Conservation (phyloP, 1,140 invertebrate genomes). For the Drosophila bocqueti region DNA sequence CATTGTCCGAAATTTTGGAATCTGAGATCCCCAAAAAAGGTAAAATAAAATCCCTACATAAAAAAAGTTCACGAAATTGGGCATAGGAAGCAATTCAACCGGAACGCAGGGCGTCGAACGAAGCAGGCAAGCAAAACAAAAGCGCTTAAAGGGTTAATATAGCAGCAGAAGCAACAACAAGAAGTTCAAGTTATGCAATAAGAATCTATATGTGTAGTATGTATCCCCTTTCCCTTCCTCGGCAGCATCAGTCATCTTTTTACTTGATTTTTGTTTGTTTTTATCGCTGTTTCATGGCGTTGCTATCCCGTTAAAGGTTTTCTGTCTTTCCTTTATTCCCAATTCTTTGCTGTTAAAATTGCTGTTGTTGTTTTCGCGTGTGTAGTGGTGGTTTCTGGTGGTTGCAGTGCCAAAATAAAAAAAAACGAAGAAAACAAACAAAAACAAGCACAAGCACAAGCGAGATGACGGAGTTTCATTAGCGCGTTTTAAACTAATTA, state of each 20-base stretch:
- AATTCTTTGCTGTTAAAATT: conserved; percentile 2
- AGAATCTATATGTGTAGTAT: neutral
- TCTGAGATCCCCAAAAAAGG: conserved; percentile 8
- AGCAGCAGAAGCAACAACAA: neutral
- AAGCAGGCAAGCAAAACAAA: conserved; percentile 29
- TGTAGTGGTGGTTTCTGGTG: conserved; percentile 19
- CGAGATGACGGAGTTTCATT: conserved; percentile 29
- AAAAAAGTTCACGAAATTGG: conserved; percentile 20
- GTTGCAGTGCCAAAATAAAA: conserved; percentile 7
- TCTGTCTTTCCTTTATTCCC: neutral
- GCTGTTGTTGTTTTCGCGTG: conserved; percentile 9
- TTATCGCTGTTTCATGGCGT: conserved; percentile 8
- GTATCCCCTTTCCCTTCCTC: neutral
- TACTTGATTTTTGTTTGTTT: conserved; percentile 4
- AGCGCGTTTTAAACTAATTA: conserved; percentile 49
- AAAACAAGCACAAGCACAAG: neutral
- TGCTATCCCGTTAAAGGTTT: conserved; percentile 14
- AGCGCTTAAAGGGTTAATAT: conserved; percentile 1
- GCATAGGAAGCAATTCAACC: conserved; percentile 15
- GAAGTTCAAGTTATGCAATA: conserved; percentile 28
- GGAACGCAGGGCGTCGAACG: conserved; percentile 16
- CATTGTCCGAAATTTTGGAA: conserved; percentile 32
- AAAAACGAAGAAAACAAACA: neutral
- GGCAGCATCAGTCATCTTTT: conserved; percentile 14
- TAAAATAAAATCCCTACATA: neutral